Evolutionary conservation across 2,113 vertebrate species (phyloP).

Genomic region (Limnothrissa miodon): DNA sequence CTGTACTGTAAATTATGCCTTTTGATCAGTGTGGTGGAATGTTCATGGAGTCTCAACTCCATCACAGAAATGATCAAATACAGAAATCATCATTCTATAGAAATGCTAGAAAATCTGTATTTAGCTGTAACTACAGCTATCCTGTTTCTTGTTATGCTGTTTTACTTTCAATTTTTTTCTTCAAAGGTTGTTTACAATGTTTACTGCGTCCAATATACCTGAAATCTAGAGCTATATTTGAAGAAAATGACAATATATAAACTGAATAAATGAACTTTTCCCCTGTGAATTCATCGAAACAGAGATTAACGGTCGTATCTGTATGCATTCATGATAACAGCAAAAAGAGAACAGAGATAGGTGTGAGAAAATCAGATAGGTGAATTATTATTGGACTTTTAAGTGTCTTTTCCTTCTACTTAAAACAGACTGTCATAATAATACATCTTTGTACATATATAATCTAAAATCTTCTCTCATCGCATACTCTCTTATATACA

Average conservation of each 20-base stretch:
- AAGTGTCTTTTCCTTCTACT: not conserved
- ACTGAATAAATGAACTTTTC: not conserved
- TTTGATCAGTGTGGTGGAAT: too few relatives aligned
- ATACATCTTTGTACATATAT: not conserved
- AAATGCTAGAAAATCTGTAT: too few relatives aligned
- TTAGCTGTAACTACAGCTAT: not conserved
- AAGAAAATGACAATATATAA: not conserved
- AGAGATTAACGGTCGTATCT: not conserved
- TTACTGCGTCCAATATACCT: slow-evolving; percentile 13
- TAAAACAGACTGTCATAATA: not conserved
- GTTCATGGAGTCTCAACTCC: too few relatives aligned
- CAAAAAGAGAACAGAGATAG: not conserved
- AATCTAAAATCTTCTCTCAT: not conserved
- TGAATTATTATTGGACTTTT: slow-evolving; percentile 14
- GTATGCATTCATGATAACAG: not conserved
- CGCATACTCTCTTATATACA: not conserved
- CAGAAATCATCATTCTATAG: too few relatives aligned
- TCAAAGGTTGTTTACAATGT: not conserved
- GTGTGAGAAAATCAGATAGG: slow-evolving; percentile 14
- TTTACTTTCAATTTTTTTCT: not conserved
- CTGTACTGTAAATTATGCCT: not conserved
- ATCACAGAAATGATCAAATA: too few relatives aligned
- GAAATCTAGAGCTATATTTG: slow-evolving; percentile 58
- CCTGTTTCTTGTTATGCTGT: not conserved
- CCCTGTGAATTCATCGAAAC: not conserved